Conservation (phyloP, 2,888 invertebrate species). For the Andrena praecox region DNA sequence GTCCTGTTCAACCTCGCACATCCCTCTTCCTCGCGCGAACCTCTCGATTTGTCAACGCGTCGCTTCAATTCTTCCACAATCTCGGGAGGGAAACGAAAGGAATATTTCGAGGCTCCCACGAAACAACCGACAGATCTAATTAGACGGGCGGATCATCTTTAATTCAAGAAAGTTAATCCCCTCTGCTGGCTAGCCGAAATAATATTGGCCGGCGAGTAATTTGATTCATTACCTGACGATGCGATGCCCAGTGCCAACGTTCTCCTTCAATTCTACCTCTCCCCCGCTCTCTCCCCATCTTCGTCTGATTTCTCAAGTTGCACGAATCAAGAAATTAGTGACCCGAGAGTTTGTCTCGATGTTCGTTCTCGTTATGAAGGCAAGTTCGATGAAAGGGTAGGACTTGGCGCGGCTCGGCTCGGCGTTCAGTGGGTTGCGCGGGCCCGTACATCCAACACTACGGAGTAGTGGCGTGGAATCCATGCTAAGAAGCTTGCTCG, state of each 20-base stretch:
- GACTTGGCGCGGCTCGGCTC: neutral
- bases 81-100: neutral
- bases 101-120: neutral
- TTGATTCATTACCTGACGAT: constrained; percentile 18
- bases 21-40: neutral
- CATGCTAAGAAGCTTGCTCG: constrained; percentile 15
- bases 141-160: constrained; percentile 37
- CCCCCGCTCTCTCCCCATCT: neutral
- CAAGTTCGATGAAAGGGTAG: constrained; percentile 7
- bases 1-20: neutral
- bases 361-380: constrained; percentile 14
- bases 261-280: neutral
- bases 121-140: constrained; percentile 23
- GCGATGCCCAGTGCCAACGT: neutral
- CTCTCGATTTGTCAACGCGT: neutral
- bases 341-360: constrained; percentile 11
- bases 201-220: constrained; percentile 20
- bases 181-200: constrained; percentile 16
- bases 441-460: neutral
- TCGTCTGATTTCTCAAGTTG: constrained; percentile 23
- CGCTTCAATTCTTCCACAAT: constrained; percentile 14
- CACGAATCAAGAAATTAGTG: constrained; percentile 14
- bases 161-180: constrained; percentile 41
- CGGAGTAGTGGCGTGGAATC: neutral
- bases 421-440: neutral